Conservation (phyloP, 2,113 vertebrate genomes). For the Aegotheles bennettii region DNA sequence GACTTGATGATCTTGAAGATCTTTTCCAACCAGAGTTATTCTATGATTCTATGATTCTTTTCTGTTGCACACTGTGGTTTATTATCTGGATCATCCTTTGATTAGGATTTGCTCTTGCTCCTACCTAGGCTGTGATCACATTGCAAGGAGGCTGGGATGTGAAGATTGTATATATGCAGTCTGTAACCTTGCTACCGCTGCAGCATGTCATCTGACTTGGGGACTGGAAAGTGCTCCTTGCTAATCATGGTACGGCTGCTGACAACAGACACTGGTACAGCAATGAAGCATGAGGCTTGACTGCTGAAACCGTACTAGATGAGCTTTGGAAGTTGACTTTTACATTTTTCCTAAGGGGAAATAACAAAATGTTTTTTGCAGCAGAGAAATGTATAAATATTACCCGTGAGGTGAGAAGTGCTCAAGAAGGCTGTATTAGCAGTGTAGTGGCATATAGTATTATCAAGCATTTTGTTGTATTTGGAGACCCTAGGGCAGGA, state of each 20-base stretch:
- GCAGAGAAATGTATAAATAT: background rate
- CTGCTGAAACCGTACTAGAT: background rate
- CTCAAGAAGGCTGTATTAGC: background rate
- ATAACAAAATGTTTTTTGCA: background rate
- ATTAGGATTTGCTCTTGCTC: background rate
- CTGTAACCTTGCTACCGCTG: background rate
- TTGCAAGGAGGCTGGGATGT: background rate
- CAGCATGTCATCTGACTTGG: background rate
- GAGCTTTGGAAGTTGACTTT: background rate
- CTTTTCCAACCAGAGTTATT: no score
- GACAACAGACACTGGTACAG: background rate
- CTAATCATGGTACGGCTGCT: background rate
- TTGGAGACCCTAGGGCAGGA: background rate
- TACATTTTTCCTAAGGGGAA: background rate
- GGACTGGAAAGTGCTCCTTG: background rate
- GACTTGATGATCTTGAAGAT: no score
- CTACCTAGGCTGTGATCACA: background rate
- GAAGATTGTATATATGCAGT: fast-evolving
- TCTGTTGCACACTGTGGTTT: background rate
- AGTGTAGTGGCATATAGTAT: background rate
- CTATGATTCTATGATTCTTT: no score
- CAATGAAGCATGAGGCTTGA: background rate
- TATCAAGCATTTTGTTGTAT: background rate
- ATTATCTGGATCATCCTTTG: background rate
- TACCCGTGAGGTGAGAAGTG: background rate